These are phyloP conservation scores for Drosophila peninsularis DNA, from an alignment of 2,888 invertebrate species.

Conservation along the genomic window DNA sequence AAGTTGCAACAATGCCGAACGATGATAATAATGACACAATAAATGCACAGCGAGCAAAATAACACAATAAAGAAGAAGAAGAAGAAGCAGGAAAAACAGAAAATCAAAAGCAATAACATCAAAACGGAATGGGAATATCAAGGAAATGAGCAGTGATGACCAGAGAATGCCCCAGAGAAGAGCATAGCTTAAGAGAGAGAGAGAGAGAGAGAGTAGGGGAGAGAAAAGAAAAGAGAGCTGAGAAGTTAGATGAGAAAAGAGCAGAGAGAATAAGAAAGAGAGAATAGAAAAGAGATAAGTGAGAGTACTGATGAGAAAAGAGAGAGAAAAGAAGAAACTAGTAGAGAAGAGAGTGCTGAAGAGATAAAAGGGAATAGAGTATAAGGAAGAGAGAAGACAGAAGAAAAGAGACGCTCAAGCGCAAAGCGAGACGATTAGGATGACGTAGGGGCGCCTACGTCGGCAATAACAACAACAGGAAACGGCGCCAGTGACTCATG, in stretches of 20 bases:
- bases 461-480: slow-evolving; percentile 32
- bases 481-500: slow-evolving; percentile 37
- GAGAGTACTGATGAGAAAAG: neutral
- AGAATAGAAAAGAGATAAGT: no score
- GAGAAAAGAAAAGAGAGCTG: neutral
- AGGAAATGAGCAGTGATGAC: slow-evolving; percentile 2
- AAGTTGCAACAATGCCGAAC: slow-evolving; percentile 69
- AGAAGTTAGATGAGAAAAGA: no score
- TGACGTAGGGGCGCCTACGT: slow-evolving; percentile 32
- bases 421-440: slow-evolving; percentile 25
- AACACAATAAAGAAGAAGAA: slow-evolving; percentile 14
- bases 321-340: neutral
- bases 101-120: slow-evolving; percentile 7
- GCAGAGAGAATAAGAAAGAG: accelerated
- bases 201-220: neutral
- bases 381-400: no score
- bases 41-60: slow-evolving; percentile 49
- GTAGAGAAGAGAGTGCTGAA: neutral
- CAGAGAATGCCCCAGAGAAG: neutral
- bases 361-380: accelerated
- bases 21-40: slow-evolving; percentile 62
- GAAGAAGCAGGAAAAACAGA: slow-evolving; percentile 2
- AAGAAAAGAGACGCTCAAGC: neutral
- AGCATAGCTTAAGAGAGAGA: neutral
- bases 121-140: slow-evolving; percentile 15